Conservation (phyloP, 2,888 invertebrate genomes). For the Spatulosminthurus flaviceps region DNA sequence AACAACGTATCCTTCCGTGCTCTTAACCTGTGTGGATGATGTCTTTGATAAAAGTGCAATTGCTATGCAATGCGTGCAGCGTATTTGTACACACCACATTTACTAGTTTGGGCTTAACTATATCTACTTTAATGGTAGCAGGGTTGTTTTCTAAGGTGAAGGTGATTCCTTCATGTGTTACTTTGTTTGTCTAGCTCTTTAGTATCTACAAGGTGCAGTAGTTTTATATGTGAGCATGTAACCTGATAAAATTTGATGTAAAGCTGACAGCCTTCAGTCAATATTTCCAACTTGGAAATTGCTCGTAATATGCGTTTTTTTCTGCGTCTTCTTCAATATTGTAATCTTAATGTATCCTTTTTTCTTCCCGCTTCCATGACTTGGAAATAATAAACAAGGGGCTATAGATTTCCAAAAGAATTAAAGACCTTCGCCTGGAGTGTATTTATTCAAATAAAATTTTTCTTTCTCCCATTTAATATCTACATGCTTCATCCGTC, state of each 20-base stretch:
- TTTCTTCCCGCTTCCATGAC: conserved; percentile 8
- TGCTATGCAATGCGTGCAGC: conserved; percentile 16
- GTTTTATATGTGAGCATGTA: background rate
- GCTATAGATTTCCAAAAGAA: no score
- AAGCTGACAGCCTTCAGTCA: conserved; percentile 8
- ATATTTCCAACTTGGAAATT: conserved; percentile 6
- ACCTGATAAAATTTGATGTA: background rate
- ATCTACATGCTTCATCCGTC: no score
- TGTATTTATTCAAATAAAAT: conserved; percentile 28
- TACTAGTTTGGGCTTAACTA: no score
- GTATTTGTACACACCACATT: background rate
- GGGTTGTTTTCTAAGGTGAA: no score
- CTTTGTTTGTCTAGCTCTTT: no score
- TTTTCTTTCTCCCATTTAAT: background rate
- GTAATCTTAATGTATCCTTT: no score
- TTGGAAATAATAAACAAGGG: background rate
- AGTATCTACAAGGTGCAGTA: no score
- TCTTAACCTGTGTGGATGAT: conserved; percentile 7
- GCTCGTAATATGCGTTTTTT: background rate
- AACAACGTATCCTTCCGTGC: background rate
- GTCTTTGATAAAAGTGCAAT: background rate
- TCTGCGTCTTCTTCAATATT: background rate
- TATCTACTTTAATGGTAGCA: no score
- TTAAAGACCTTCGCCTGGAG: conserved; percentile 1
- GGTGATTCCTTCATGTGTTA: no score